phyloP scores from a whole-genome alignment of 2,888 invertebrate genomes.

The Phyllotreta cruciferae region DNA sequence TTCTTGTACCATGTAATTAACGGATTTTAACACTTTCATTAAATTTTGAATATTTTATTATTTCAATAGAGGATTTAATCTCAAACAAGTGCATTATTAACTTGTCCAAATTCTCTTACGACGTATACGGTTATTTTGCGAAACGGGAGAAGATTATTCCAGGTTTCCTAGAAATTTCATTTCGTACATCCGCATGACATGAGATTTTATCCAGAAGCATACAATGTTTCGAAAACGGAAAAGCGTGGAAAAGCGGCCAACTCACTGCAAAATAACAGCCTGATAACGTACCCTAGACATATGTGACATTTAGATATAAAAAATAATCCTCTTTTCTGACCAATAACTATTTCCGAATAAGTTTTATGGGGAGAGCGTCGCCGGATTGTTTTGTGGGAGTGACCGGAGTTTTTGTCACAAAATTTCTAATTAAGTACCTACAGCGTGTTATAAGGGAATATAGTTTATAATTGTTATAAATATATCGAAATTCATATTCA shows the following conservation, averaged over 20 bases:
- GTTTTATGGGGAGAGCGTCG: slow-evolving; percentile 27
- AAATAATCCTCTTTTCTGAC: slow-evolving; percentile 57
- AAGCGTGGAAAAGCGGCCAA: slow-evolving; percentile 26
- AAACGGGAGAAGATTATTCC: slow-evolving; percentile 18
- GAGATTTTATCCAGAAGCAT: slow-evolving; percentile 23
- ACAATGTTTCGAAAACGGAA: slow-evolving; percentile 27
- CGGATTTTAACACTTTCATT: no score
- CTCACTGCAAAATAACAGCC: slow-evolving; percentile 44
- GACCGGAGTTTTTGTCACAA: no score
- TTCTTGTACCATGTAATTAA: no score
- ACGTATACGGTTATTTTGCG: background rate
- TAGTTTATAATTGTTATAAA: no score
- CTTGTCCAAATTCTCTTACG: slow-evolving; percentile 11
- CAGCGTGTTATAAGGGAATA: no score
- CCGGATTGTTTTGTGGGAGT: background rate
- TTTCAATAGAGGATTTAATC: no score
- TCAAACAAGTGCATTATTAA: slow-evolving; percentile 9
- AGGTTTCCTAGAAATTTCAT: slow-evolving; percentile 24
- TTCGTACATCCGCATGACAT: slow-evolving; percentile 29
- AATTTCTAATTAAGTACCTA: no score
- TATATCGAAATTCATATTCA: no score
- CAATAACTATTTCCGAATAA: slow-evolving; percentile 52
- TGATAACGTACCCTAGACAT: slow-evolving; percentile 50
- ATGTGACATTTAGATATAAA: slow-evolving; percentile 56
- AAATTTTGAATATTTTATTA: no score